Evolutionary conservation across 37 sponge, comb jelly and placozoan species (phyloP), one percentile per base, ranked within the genome.

Genomic region (Eunapius fragilis): DNA sequence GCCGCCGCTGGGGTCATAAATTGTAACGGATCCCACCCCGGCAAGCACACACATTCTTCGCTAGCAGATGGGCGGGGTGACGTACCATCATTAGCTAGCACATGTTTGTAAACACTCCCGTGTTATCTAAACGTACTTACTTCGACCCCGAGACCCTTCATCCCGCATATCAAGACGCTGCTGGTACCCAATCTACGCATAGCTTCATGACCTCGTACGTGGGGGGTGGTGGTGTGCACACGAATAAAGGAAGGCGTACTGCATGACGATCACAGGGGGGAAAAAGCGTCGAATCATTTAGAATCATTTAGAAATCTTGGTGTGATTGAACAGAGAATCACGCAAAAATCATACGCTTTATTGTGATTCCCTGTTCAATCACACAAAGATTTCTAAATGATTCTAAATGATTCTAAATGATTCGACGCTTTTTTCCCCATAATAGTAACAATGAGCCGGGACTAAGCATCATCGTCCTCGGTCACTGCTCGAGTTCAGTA

Each of bases 141-240:
- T 69, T 98, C 99, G 31, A 98, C 89, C 25, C 99, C 99, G 37
- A 98, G 92, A 41, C 97, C 99, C 68, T 88, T 91, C 95, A 98
- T 89, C 6, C 99, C 99, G 69, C 90, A 96, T 35, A 98, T 97
- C 36, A 98, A 96, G 81, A 98, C 92, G 88, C 89, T 93, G 72
- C 91, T 76, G 17, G 77, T 72, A 30, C 84, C 95, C 90, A 98
- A 93, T 78, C 84, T 92, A 26, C 88, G 76, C 99, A 98, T 98
- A 49, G 99, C 97, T 17, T 98, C 99, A 70, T 98, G 99, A 23
- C 99, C 99, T 68, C 96, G 70, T 74, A 98, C 99, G 70, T 98
- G 96, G 17, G 71, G 70, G 14, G 35, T 2, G 35, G 82, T 27
- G n/a, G 38, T 24, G 70, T 69, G 25, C 71, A 70, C 19, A 81